Conservation (phyloP, 2,888 invertebrate species). For the Polydrusus tereticollis region DNA sequence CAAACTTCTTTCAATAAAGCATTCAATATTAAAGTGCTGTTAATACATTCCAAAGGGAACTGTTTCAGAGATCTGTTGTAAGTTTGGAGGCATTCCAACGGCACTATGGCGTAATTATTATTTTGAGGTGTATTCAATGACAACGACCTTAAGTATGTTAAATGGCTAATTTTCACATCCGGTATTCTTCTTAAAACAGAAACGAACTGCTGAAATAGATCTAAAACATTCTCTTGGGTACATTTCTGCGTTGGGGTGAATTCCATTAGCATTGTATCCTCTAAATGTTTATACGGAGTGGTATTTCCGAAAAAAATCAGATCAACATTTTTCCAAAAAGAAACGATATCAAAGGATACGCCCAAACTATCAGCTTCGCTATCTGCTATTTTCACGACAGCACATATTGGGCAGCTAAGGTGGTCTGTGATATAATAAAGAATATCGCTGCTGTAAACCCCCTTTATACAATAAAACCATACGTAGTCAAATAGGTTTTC, state of each 20-base stretch:
- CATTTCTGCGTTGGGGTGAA: conserved; percentile 37
- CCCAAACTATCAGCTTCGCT: not conserved
- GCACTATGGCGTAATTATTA: conserved; percentile 39
- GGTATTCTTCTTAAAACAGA: conserved; percentile 52
- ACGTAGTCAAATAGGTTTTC: conserved; percentile 56
- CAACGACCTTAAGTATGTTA: conserved; percentile 55
- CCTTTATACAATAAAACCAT: conserved; percentile 55
- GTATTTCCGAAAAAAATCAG: conserved; percentile 47
- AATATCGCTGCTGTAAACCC: conserved; percentile 51
- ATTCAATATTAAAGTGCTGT: conserved; percentile 51
- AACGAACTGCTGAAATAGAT: conserved; percentile 52
- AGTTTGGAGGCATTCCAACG: conserved; percentile 47
- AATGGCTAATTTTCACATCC: conserved; percentile 56
- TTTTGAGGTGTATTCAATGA: conserved; percentile 45
- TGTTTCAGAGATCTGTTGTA: conserved; percentile 52
- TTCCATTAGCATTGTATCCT: conserved; percentile 56
- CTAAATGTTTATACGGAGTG: conserved; percentile 35
- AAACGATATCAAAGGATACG: not conserved
- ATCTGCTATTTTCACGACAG: conserved; percentile 50
- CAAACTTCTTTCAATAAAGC: conserved; percentile 54
- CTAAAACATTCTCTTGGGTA: conserved; percentile 10
- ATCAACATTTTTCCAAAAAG: conserved; percentile 48
- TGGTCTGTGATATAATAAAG: conserved; percentile 49
- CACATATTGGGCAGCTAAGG: conserved; percentile 50
- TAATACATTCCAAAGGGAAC: conserved; percentile 52